These are phyloP conservation scores for Knipowitschia caucasica DNA, from an alignment of 2,797 vertebrate genomes.

Conservation along the genomic window DNA sequence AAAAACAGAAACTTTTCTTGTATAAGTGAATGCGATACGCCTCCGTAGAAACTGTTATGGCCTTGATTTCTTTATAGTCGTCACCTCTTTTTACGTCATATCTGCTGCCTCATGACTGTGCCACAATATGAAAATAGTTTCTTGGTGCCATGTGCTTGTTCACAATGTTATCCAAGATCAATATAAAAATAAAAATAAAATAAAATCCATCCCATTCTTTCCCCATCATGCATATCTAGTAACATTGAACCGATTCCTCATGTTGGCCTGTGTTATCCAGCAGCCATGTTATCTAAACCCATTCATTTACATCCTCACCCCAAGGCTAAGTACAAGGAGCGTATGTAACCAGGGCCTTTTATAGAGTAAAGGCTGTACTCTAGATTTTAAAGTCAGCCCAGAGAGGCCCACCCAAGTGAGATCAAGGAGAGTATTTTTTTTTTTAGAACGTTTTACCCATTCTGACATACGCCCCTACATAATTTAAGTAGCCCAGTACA, in stretches of 20 bases:
- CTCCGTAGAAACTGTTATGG: no score
- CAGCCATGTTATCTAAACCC: constrained; percentile 51
- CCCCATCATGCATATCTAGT: constrained; percentile 37
- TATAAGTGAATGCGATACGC: no score
- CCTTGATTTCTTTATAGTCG: no score
- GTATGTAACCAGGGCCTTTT: constrained; percentile 55
- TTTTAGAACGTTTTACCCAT: constrained; percentile 28
- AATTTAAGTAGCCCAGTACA: constrained; percentile 47
- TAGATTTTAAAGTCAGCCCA: constrained; percentile 62
- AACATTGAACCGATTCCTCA: constrained; percentile 42
- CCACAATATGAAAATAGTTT: no score
- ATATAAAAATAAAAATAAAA: constrained; percentile 8
- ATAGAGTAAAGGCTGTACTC: constrained; percentile 51
- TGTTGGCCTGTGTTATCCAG: constrained; percentile 57
- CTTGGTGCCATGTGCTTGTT: no score
- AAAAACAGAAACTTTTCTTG: no score
- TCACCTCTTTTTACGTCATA: no score
- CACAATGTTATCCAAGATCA: background rate
- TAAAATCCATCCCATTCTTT: constrained; percentile 28
- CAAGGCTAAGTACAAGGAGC: constrained; percentile 65
- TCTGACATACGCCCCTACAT: constrained; percentile 7
- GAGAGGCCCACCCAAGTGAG: constrained; percentile 68
- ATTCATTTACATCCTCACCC: constrained; percentile 67
- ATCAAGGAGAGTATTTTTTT: constrained; percentile 61
- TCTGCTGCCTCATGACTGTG: no score